Evolutionary conservation across 2,797 vertebrate genomes (phyloP), one percentile per base, ranked within the genome.

Genomic region (Acipenser transmontanus): DNA sequence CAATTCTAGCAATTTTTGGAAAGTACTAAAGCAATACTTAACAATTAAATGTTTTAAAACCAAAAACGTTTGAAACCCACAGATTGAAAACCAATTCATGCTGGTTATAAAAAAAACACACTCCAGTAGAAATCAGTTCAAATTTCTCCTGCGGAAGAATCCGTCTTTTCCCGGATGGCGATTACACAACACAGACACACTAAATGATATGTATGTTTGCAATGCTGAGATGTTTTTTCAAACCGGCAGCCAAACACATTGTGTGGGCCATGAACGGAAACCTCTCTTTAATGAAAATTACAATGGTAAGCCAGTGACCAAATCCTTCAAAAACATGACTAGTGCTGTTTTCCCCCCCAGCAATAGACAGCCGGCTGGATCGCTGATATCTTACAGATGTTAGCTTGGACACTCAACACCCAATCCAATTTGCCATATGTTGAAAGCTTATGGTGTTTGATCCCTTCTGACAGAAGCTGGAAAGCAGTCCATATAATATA

Each of bases 311-410:
- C 57, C 63, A 71, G 68, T 47, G 59, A 11, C 54, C 54, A 57
- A 7, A 57, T 57, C 54, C 54, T 57, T 57, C 9, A 14, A 9
- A 61, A 61, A 61, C 17, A 61, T 34, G 11, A 61, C 17, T 12
- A 54, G 52, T 54, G 52, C 20, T 7, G 14, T 6, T 34, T 61
- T 61, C 4, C 17, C 60, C 17, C 60, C 60, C 34, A 20, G 61
- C 67, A 70, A 72, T 67, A 48, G 52, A 50, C 54, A 17, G 50
- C 71, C 66, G 62, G 66, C 50, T 70, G 63, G 62, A 50, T 48
- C 59, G 48, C 66, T 66, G 73, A 72, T 67, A 59, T 66, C 61
- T 52, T 64, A 67, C 64, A 72, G 66, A 75, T 70, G 68, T 70
- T 68, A 64, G 59, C 69, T 62, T 62, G 63, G 63, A 66, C 60